Percentiles rank a stretch among this genome's conserved stretches.
Conservation (phyloP, 2,888 invertebrate species). For the Eilema depressum region DNA sequence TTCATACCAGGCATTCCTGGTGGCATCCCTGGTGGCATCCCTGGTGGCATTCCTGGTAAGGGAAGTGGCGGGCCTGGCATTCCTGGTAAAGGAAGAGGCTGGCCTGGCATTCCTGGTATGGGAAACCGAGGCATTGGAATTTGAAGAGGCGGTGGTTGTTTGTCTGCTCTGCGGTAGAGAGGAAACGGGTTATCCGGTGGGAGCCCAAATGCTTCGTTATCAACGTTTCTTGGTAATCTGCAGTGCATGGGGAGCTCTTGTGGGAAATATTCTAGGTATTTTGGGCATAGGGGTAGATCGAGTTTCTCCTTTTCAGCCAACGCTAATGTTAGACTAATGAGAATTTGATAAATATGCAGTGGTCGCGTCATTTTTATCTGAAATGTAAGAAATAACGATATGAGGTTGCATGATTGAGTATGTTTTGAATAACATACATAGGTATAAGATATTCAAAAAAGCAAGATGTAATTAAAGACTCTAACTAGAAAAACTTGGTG, state of each 20-base stretch:
- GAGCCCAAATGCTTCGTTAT: constrained; percentile 8
- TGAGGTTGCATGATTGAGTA: background rate
- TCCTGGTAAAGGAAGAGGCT: background rate
- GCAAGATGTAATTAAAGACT: too few relatives aligned
- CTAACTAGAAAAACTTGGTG: too few relatives aligned
- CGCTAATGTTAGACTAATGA: constrained; percentile 42
- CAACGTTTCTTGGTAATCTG: constrained; percentile 66
- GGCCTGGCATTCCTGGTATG: constrained; percentile 27
- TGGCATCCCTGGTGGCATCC: constrained; percentile 33
- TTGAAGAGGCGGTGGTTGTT: constrained; percentile 52
- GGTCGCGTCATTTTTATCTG: constrained; percentile 60
- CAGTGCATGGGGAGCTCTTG: constrained; percentile 81
- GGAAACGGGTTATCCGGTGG: constrained; percentile 25
- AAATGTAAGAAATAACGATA: constrained; percentile 21
- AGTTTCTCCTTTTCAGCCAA: constrained; percentile 59
- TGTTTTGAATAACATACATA: too few relatives aligned
- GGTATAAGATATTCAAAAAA: too few relatives aligned
- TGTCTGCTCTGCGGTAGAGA: constrained; percentile 52
- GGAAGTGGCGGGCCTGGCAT: constrained; percentile 29
- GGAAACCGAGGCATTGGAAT: constrained; percentile 53
- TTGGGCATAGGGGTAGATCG: constrained; percentile 75
- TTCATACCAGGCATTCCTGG: constrained; percentile 41
- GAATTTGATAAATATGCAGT: constrained; percentile 38
- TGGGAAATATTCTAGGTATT: constrained; percentile 71
- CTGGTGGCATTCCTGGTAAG: constrained; percentile 30